phyloP scores from a whole-genome alignment of 2,113 vertebrate species.

The Dryoscopus gambensis region DNA sequence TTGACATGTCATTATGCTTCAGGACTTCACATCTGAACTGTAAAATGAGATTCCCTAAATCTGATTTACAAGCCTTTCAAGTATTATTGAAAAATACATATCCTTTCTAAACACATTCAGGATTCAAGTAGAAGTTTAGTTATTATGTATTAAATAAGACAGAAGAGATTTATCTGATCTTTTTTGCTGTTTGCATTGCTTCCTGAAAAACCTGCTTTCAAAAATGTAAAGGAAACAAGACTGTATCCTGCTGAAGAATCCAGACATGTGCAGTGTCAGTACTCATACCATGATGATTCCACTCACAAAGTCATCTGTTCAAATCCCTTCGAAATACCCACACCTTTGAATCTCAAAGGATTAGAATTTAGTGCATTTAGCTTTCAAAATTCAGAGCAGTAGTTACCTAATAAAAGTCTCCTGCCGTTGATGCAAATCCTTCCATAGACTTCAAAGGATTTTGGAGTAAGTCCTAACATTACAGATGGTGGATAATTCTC shows the following conservation, averaged over 20 bases:
- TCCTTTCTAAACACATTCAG: neutral
- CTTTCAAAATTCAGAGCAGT: neutral
- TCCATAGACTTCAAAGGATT: conserved; percentile 8
- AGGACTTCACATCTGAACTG: neutral
- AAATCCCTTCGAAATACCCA: neutral
- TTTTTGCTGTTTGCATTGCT: neutral
- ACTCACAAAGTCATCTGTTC: neutral
- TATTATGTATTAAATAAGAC: neutral
- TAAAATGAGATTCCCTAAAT: neutral
- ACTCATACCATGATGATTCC: neutral
- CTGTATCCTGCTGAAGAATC: neutral
- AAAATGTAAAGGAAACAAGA: neutral
- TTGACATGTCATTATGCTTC: neutral
- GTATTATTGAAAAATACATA: neutral
- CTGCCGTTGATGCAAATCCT: neutral
- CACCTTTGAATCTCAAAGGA: neutral
- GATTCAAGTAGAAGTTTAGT: neutral
- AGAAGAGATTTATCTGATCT: neutral
- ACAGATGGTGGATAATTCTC: neutral
- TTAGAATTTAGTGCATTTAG: neutral
- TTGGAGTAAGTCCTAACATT: conserved; percentile 6
- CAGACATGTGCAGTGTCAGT: neutral
- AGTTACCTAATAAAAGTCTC: neutral
- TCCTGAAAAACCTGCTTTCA: neutral
- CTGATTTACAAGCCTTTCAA: neutral